Evolutionary conservation across 2,888 invertebrate genomes (phyloP).

Genomic region (Tetropium fuscum): DNA sequence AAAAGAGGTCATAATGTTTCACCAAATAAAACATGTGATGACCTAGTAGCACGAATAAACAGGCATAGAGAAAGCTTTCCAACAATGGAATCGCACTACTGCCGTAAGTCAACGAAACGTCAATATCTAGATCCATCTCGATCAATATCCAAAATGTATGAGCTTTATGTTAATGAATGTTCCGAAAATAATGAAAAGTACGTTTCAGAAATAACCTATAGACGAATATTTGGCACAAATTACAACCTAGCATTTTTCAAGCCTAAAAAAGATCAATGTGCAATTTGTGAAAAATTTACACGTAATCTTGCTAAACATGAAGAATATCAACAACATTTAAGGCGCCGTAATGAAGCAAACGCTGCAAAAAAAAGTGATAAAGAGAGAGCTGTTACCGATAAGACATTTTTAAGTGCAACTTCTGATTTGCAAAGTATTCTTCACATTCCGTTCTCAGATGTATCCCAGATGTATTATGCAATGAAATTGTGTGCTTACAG

Average conservation of each 20-base stretch:
- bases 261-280: constrained; percentile 44
- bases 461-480: constrained; percentile 5
- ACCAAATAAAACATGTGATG: neutral
- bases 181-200: neutral
- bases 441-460: neutral
- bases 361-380: neutral
- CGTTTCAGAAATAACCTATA: constrained; percentile 30
- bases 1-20: constrained; percentile 1
- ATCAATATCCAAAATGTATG: neutral
- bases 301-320: constrained; percentile 15
- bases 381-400: neutral
- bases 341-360: constrained; percentile 42
- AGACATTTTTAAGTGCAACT: neutral
- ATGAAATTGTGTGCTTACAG: neutral
- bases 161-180: neutral
- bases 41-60: neutral
- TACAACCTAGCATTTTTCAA: constrained; percentile 39
- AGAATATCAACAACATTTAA: constrained; percentile 40
- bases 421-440: neutral
- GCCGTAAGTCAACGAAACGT: constrained; percentile 7
- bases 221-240: constrained; percentile 28
- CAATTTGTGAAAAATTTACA: constrained; percentile 29
- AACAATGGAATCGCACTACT: constrained; percentile 11
- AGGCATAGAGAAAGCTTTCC: constrained; percentile 1
- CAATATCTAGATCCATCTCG: constrained; percentile 13